These are phyloP conservation scores for Typhlichthys eigenmanni DNA, from an alignment of 2,797 vertebrate genomes.

Conservation along the genomic window DNA sequence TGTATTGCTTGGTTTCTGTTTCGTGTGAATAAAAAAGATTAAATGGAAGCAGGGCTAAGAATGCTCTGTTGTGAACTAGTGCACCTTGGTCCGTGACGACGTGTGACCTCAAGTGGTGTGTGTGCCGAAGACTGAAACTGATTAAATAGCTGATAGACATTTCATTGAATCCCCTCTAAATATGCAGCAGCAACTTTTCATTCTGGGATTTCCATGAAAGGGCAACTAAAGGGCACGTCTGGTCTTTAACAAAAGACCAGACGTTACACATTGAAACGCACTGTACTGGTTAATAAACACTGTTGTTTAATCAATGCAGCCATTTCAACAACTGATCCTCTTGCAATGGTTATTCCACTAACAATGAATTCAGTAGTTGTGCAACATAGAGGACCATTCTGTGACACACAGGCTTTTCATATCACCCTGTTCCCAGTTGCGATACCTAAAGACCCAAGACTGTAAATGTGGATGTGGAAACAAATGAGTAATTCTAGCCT, in stretches of 20 bases:
- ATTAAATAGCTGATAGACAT: constrained; percentile 23
- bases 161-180: constrained; percentile 15
- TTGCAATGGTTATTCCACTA: constrained; percentile 24
- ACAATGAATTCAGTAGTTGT: background rate
- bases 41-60: constrained; percentile 54
- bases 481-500: no score
- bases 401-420: no score
- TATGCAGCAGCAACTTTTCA: background rate
- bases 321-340: constrained; percentile 53
- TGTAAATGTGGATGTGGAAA: background rate
- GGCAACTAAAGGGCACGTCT: constrained; percentile 1
- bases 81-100: constrained; percentile 35
- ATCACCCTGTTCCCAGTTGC: background rate
- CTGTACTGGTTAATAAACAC: constrained; percentile 32
- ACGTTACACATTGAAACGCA: constrained; percentile 40
- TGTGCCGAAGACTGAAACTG: constrained; percentile 5
- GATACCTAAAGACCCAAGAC: background rate
- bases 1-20: constrained; percentile 54
- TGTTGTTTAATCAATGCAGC: constrained; percentile 58
- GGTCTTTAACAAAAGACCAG: constrained; percentile 29
- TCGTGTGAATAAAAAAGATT: constrained; percentile 59
- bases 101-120: constrained; percentile 39
- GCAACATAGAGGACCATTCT: no score
- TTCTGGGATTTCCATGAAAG: constrained; percentile 23
- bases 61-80: constrained; percentile 38